These are phyloP conservation scores for Paguma larvata DNA, from an alignment of 2,797 vertebrate species.

Conservation along the genomic window DNA sequence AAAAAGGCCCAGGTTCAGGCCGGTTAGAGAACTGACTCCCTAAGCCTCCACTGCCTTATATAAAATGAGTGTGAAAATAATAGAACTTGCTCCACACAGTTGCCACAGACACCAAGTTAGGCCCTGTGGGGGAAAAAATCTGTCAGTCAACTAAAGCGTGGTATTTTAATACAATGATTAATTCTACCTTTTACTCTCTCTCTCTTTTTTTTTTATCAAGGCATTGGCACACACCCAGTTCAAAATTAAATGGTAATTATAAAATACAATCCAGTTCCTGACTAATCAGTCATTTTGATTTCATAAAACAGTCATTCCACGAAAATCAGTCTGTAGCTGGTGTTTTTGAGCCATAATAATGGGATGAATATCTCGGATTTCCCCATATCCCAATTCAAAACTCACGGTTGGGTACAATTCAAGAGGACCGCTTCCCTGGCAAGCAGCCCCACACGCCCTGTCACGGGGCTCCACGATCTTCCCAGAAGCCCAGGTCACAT, in stretches of 20 bases:
- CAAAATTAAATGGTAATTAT: constrained; percentile 21
- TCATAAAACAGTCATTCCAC: constrained; percentile 1
- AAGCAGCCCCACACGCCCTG: neutral
- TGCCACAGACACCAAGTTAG: neutral
- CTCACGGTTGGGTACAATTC: too few species aligned
- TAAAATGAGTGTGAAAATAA: constrained; percentile 12
- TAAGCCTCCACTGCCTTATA: neutral
- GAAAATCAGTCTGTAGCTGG: neutral
- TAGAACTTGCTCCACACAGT: neutral
- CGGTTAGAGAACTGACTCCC: neutral
- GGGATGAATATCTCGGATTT: neutral
- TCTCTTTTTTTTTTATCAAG: neutral
- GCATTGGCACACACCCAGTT: neutral
- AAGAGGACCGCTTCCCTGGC: neutral
- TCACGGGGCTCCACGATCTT: neutral
- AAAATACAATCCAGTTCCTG: constrained; percentile 47
- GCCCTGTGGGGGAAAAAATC: neutral
- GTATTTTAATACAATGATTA: neutral
- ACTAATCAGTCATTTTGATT: neutral
- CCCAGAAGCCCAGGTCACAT: neutral
- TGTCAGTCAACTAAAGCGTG: neutral
- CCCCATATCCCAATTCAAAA: constrained; percentile 1
- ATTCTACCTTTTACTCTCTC: neutral
- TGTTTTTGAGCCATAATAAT: neutral
- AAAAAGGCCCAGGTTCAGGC: neutral